Conservation (phyloP, 2,113 vertebrate species). For the Hemicordylus capensis region DNA sequence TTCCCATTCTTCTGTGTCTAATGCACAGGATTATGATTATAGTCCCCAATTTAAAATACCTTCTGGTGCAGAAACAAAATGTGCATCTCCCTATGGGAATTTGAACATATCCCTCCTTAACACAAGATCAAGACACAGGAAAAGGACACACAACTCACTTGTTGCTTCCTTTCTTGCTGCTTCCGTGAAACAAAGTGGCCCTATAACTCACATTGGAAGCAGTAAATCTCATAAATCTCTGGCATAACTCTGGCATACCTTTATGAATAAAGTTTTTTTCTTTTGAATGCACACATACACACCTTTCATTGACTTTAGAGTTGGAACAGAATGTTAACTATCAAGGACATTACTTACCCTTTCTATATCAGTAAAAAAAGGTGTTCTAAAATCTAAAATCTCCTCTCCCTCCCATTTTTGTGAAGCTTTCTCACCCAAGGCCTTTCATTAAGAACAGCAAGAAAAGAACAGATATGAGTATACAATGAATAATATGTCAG, state of each 20-base stretch:
- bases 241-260: conserved; percentile 9
- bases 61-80: not conserved
- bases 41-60: not conserved
- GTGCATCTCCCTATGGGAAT: not conserved
- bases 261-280: conserved; percentile 15
- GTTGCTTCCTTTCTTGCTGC: not conserved
- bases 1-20: not conserved
- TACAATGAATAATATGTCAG: not conserved
- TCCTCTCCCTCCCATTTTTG: conserved; percentile 36
- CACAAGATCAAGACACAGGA: not conserved
- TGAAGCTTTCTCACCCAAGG: conserved; percentile 55
- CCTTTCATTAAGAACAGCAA: conserved; percentile 9
- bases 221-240: conserved; percentile 46
- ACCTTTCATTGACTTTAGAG: conserved; percentile 46
- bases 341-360: conserved; percentile 30
- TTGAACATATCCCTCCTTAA: not conserved
- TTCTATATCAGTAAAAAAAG: conserved; percentile 21
- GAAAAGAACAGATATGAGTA: not conserved
- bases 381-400: conserved; percentile 44
- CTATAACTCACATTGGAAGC: not conserved
- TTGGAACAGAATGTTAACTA: conserved; percentile 45
- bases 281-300: conserved; percentile 22
- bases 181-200: not conserved
- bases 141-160: not conserved
- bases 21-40: not conserved